Conservation (phyloP, 2,888 invertebrate species). For the Zeuzera pyrina region DNA sequence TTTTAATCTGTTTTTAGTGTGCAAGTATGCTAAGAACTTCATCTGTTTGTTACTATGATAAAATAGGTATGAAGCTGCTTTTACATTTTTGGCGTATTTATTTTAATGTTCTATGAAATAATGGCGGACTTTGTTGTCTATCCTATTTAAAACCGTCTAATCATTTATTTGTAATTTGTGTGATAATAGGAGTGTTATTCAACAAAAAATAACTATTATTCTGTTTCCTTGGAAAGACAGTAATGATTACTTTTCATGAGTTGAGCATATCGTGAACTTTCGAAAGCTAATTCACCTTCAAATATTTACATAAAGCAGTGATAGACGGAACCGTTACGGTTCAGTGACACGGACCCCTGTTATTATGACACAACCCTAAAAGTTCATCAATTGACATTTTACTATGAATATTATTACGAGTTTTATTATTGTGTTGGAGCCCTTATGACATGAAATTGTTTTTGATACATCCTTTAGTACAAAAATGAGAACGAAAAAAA, state of each 20-base stretch:
- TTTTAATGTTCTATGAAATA: too few species aligned
- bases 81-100: too few species aligned
- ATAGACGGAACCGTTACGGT: conserved; percentile 55
- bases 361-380: conserved; percentile 44
- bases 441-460: background rate
- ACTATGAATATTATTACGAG: background rate
- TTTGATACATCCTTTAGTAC: background rate
- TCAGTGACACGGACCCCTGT: conserved; percentile 41
- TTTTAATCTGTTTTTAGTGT: too few species aligned
- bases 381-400: conserved; percentile 65
- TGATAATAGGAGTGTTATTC: too few species aligned
- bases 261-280: conserved; percentile 39
- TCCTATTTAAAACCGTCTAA: too few species aligned
- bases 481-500: conserved; percentile 1
- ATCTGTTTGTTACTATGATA: too few species aligned
- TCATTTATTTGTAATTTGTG: too few species aligned
- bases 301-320: conserved; percentile 36
- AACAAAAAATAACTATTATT: too few species aligned
- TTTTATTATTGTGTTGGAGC: conserved; percentile 3
- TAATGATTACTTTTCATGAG: conserved; percentile 10
- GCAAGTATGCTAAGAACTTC: too few species aligned
- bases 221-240: too few species aligned
- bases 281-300: conserved; percentile 42
- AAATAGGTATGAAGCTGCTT: too few species aligned
- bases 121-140: too few species aligned